phyloP scores from a whole-genome alignment of 2,888 invertebrate genomes.

The Tachystola acroxantha region DNA sequence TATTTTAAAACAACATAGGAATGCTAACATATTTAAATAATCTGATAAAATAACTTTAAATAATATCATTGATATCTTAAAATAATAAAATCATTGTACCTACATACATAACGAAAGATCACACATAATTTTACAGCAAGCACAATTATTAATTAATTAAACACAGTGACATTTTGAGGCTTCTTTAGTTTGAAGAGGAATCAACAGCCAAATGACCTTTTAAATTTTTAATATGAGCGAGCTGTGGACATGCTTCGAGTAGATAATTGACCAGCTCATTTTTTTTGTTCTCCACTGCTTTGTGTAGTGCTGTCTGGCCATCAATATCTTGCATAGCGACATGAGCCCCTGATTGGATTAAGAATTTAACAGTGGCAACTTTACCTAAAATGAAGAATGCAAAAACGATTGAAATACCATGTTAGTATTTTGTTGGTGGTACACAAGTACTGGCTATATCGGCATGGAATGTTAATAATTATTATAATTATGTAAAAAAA shows the following conservation, averaged over 20 bases:
- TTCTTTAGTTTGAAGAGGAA: background rate
- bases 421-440: no score
- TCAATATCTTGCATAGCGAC: slow-evolving; percentile 83
- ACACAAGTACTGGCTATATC: no score
- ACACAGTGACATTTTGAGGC: background rate
- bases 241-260: slow-evolving; percentile 47
- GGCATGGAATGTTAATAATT: no score
- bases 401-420: slow-evolving; percentile 3
- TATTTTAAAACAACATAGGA: background rate
- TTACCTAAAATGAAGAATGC: slow-evolving; percentile 78
- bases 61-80: background rate
- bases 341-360: slow-evolving; percentile 82
- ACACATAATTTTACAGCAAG: slow-evolving; percentile 23
- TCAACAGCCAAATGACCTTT: slow-evolving; percentile 57
- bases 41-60: background rate
- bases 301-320: slow-evolving; percentile 89
- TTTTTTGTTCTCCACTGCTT: slow-evolving; percentile 81
- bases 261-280: slow-evolving; percentile 58
- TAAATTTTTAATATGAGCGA: slow-evolving; percentile 46
- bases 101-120: background rate
- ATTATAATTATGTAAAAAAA: no score
- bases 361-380: slow-evolving; percentile 79
- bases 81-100: background rate
- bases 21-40: slow-evolving; percentile 3
- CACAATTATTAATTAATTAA: slow-evolving; percentile 1